A percentile compares a stretch with the other conserved stretches of the same genome.
Evolutionary conservation across 2,888 invertebrate genomes (phyloP).

Genomic region (Scelioninae gen. 1): DNA sequence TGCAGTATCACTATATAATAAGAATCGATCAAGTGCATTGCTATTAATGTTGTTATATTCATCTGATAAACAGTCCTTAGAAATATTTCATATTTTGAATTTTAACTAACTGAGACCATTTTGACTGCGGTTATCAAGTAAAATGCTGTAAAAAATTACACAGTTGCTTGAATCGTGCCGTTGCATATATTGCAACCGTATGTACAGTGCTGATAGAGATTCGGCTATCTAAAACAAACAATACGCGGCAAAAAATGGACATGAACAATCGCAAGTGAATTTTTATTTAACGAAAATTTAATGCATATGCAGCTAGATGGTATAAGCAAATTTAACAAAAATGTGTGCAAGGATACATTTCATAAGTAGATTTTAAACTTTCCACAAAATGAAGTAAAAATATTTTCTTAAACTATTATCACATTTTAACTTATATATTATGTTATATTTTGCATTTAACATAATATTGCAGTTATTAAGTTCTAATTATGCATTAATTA

Average conservation of each 20-base stretch:
- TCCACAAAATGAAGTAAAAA: not conserved
- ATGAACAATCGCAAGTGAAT: conserved; percentile 37
- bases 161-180: conserved; percentile 61
- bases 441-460: too few relatives aligned
- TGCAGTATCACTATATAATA: conserved; percentile 20
- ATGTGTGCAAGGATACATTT: not conserved
- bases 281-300: conserved; percentile 35
- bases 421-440: too few relatives aligned
- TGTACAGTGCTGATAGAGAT: conserved; percentile 57
- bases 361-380: not conserved
- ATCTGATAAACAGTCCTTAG: conserved; percentile 49
- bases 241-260: conserved; percentile 35
- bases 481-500: too few relatives aligned
- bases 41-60: conserved; percentile 27
- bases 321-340: conserved; percentile 9
- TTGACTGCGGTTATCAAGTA: conserved; percentile 71
- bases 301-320: conserved; percentile 35
- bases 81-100: conserved; percentile 71
- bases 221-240: conserved; percentile 44
- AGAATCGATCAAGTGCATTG: conserved; percentile 17
- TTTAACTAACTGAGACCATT: conserved; percentile 70
- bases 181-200: conserved; percentile 62
- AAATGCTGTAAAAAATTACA: conserved; percentile 72
- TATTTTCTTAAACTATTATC: not conserved
- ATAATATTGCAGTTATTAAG: too few relatives aligned